Percentiles rank a stretch among this genome's conserved stretches.
phyloP scores from a whole-genome alignment of 2,888 invertebrate genomes.

The Leptinotarsa tumamoca region DNA sequence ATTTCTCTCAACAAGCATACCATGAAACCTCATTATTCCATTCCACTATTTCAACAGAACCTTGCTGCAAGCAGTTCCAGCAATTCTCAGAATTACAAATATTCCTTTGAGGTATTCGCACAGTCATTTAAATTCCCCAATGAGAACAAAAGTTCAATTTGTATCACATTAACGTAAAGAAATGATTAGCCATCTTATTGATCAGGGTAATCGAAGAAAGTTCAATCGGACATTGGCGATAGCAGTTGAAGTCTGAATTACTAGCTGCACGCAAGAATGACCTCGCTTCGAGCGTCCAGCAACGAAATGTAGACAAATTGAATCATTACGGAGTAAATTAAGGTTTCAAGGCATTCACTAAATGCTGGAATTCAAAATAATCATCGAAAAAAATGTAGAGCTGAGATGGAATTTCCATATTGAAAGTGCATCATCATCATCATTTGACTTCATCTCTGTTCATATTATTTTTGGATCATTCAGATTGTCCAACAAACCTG shows the following conservation, averaged over 20 bases:
- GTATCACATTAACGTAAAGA: slow-evolving; percentile 26
- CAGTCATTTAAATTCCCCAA: slow-evolving; percentile 17
- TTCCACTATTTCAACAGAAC: neutral
- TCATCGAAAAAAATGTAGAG: too few relatives aligned
- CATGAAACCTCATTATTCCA: too few relatives aligned
- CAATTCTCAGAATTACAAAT: neutral
- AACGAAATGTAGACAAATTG: neutral
- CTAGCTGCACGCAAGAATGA: slow-evolving; percentile 11
- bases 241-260: slow-evolving; percentile 14
- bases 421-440: too few relatives aligned
- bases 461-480: too few relatives aligned
- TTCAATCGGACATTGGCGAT: slow-evolving; percentile 17
- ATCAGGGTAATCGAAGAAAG: slow-evolving; percentile 24
- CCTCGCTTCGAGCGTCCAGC: neutral
- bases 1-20: too few relatives aligned
- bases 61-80: neutral
- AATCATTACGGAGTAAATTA: neutral
- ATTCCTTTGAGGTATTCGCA: neutral
- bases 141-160: slow-evolving; percentile 21
- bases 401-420: too few relatives aligned
- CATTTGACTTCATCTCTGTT: too few relatives aligned
- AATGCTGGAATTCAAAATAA: too few relatives aligned
- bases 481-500: too few relatives aligned
- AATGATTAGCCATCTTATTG: slow-evolving; percentile 19
- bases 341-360: neutral